Percentiles rank a stretch among this genome's conserved stretches.
Evolutionary conservation across 2,113 vertebrate species (phyloP).

Genomic region (Corvus cornix): DNA sequence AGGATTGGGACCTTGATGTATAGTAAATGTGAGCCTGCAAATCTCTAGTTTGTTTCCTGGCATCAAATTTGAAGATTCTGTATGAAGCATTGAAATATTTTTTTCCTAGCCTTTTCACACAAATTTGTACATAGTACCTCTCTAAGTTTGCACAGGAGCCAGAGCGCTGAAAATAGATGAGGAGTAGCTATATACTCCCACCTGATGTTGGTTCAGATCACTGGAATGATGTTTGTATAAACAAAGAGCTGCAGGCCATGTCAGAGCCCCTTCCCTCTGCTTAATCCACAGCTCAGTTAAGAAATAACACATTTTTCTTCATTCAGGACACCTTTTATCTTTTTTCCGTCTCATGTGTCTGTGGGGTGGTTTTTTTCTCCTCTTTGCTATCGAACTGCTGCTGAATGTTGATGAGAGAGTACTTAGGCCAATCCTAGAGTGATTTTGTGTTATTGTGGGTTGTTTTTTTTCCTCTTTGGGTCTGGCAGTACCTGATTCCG

Average conservation of each 20-base stretch:
- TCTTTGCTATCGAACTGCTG: neutral
- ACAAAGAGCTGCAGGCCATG: slow-evolving; percentile 47
- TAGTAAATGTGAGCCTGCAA: neutral
- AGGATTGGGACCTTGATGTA: neutral
- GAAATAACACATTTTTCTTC: slow-evolving; percentile 41
- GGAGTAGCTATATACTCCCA: neutral
- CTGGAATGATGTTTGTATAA: neutral
- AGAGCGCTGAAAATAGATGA: neutral
- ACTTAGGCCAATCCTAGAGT: neutral
- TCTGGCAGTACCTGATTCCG: neutral
- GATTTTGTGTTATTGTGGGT: neutral
- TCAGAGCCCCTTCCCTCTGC: neutral
- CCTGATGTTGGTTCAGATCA: slow-evolving; percentile 12
- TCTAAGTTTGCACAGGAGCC: neutral
- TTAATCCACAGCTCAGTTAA: slow-evolving; percentile 22
- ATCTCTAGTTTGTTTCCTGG: neutral
- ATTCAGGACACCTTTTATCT: slow-evolving; percentile 44
- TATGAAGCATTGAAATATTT: neutral
- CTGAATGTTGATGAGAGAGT: slow-evolving; percentile 36
- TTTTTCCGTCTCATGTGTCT: neutral
- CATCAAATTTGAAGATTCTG: neutral
- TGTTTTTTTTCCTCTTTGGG: neutral
- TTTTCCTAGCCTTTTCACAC: neutral
- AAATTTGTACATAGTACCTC: neutral
- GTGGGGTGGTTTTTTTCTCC: neutral